phyloP scores from a whole-genome alignment of 2,797 vertebrate species.

The Coranthus polyacanthus region DNA sequence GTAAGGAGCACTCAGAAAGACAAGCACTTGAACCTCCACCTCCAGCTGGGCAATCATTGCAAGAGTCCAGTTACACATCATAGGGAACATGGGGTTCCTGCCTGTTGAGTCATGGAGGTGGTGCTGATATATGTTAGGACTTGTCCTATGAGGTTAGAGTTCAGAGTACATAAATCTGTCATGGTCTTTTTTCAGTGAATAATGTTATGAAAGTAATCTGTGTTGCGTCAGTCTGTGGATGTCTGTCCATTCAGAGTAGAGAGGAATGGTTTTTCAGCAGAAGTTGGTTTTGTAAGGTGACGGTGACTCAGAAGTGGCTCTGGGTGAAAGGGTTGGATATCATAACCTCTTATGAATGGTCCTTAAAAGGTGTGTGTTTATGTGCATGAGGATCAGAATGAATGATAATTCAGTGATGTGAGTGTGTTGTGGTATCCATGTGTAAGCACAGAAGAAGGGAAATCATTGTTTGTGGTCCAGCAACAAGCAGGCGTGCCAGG shows the following conservation, averaged over 20 bases:
- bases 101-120: background rate
- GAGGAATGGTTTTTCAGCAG: background rate
- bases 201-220: conserved; percentile 12
- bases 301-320: background rate
- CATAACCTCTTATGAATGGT: conserved; percentile 26
- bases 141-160: conserved; percentile 1
- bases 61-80: background rate
- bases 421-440: conserved; percentile 35
- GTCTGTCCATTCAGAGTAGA: background rate
- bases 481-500: conserved; percentile 42
- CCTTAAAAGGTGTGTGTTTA: conserved; percentile 5
- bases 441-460: conserved; percentile 54
- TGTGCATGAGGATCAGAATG: conserved; percentile 21
- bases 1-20: background rate
- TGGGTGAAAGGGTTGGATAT: conserved; percentile 20
- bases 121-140: conserved; percentile 13
- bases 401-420: conserved; percentile 45
- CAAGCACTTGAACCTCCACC: conserved; percentile 1
- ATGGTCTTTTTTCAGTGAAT: conserved; percentile 3
- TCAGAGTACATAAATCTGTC: conserved; percentile 6
- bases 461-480: conserved; percentile 64
- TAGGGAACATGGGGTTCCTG: background rate
- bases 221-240: background rate
- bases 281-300: background rate
- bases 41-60: conserved; percentile 2